Conservation (phyloP, 2,113 vertebrate genomes). For the Dipodomys stephensi region DNA sequence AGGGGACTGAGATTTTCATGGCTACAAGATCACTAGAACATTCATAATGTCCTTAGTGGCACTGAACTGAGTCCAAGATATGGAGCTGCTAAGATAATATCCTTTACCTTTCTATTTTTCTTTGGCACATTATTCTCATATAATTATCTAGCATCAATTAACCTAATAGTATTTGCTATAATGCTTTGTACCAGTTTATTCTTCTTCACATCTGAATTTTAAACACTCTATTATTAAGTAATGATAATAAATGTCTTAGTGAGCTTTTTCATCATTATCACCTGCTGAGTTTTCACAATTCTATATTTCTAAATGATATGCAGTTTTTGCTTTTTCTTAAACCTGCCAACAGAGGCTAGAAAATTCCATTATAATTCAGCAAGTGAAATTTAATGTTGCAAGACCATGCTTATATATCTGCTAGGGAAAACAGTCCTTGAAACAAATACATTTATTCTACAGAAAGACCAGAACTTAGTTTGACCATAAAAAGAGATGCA, state of each 20-base stretch:
- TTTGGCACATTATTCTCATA: neutral
- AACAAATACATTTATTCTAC: neutral
- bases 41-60: neutral
- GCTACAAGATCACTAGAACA: neutral
- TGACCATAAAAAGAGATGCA: neutral
- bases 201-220: conserved; percentile 4
- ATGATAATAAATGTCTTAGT: neutral
- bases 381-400: conserved; percentile 12
- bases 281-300: neutral
- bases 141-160: neutral
- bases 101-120: neutral
- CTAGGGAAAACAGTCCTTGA: neutral
- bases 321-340: neutral
- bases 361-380: conserved; percentile 20
- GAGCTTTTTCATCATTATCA: neutral
- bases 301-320: neutral
- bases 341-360: neutral
- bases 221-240: conserved; percentile 13
- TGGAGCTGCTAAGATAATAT: too few species aligned
- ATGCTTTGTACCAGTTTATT: neutral
- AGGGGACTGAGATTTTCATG: neutral
- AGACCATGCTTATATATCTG: neutral
- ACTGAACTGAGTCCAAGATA: neutral
- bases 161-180: neutral
- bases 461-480: neutral